Base-by-base conservation (phyloP, 37 sponge, comb jelly and placozoan species). In the Agelas oroides region DNA sequence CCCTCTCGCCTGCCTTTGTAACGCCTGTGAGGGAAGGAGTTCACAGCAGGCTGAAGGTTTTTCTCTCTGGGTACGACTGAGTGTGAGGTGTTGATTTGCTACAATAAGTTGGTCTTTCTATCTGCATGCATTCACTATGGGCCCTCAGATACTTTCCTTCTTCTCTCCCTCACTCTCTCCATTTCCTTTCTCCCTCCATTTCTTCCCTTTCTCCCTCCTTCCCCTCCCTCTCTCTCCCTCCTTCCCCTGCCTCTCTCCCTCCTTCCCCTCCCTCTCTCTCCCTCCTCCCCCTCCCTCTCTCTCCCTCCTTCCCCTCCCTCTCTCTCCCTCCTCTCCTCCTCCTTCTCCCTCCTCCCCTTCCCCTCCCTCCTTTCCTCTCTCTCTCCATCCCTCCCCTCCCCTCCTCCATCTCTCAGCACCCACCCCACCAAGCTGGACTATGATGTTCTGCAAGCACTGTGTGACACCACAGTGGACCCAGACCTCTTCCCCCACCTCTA, bases 401-500 rank as follows among this genome's bases (percentile, higher is more conserved):
- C 13, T 8, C 46, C 46, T 46, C 46, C 46, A 12, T 46, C 46
- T 8, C 46, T 46, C 36, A 93, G 93, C 20, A 30, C 54, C 15
- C 11, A 15, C 23, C 93, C 93, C 20, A 81, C 83, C 17, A 93
- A 89, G 73, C 59, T 85, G 62, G 93, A 93, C 66, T 36, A 65
- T 28, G 90, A 88, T 65, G 93, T 93, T 5, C 28, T 77, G 31
- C 53, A 76, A 17, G 93, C 93, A 3, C 61, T 93, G 30, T 76
- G 83, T 18, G 77, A 53, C 54, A 72, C 23, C 20, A 37, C 19
- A 23, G 77, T 70, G 23, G 86, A 89, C 33, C 30, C 54, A 25
- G 2, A 65, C 23, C 34, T 59, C 36, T 89, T 56, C 66, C 93
- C 93, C 3, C 37, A 34, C 19, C 65, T 93, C 3, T 13, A 25